Percentiles rank a stretch among this genome's conserved stretches.
These are phyloP conservation scores for Schizotus pectinicornis DNA, from an alignment of 2,888 invertebrate genomes.

Conservation along the genomic window DNA sequence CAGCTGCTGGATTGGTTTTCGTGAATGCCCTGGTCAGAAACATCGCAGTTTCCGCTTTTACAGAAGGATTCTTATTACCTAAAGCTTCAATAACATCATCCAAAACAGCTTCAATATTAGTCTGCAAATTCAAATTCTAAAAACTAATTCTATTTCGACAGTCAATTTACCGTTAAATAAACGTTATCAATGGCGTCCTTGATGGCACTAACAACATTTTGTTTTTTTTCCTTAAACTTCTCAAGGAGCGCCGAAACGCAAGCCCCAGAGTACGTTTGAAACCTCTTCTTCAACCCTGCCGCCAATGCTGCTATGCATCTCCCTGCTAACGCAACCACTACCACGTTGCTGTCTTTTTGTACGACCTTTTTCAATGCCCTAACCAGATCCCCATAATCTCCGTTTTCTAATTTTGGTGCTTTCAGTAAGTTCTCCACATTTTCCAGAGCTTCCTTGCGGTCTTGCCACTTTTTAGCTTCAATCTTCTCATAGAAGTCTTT, in stretches of 20 bases:
- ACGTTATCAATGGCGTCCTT: constrained; percentile 91
- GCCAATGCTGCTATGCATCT: constrained; percentile 86
- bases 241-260: constrained; percentile 83
- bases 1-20: constrained; percentile 77
- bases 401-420: constrained; percentile 85
- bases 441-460: constrained; percentile 91
- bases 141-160: constrained; percentile 6
- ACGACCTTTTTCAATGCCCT: constrained; percentile 88
- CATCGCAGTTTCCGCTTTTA: constrained; percentile 84
- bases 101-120: constrained; percentile 79
- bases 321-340: constrained; percentile 86
- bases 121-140: constrained; percentile 60
- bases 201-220: constrained; percentile 84
- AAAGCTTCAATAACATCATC: constrained; percentile 88
- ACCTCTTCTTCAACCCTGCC: constrained; percentile 84
- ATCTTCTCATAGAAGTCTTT: constrained; percentile 95
- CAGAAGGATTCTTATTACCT: constrained; percentile 89
- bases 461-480: constrained; percentile 97
- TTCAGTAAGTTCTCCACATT: constrained; percentile 77
- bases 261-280: constrained; percentile 80
- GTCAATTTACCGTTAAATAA: constrained; percentile 72
- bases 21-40: constrained; percentile 86
- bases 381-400: constrained; percentile 91
- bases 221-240: constrained; percentile 98
- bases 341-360: constrained; percentile 93